A percentile compares a stretch with the other conserved stretches of the same genome.
Evolutionary conservation across 2,113 vertebrate species (phyloP).

Genomic region (Oxyruncus cristatus): DNA sequence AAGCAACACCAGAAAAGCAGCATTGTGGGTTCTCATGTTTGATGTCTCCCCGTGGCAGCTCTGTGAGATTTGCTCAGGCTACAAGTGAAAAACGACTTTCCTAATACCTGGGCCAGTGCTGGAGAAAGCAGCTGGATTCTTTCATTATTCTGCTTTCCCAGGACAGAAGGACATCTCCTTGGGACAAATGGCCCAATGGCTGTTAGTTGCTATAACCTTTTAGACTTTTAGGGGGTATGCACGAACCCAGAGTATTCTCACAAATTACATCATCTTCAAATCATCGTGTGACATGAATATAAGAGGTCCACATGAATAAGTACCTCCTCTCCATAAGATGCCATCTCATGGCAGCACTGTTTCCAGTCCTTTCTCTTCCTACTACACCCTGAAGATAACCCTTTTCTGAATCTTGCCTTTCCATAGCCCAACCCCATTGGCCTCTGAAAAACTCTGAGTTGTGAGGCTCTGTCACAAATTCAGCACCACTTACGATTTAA

Average conservation of each 20-base stretch:
- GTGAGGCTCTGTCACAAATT: background rate
- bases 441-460: background rate
- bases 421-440: background rate
- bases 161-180: background rate
- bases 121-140: background rate
- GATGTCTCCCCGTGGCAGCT: background rate
- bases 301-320: background rate
- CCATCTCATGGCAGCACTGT: background rate
- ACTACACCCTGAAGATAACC: background rate
- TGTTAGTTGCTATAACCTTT: background rate
- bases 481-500: background rate
- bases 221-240: accelerated
- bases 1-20: background rate
- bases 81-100: background rate
- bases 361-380: background rate
- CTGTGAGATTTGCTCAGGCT: background rate
- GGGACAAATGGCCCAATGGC: background rate
- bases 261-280: background rate
- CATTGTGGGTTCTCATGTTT: background rate
- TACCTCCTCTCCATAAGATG: background rate
- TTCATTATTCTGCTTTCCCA: background rate
- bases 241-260: background rate
- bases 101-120: background rate
- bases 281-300: background rate
- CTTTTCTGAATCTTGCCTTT: background rate